phyloP scores from a whole-genome alignment of 2,888 invertebrate species.

The Drosophila suboccidentalis region DNA sequence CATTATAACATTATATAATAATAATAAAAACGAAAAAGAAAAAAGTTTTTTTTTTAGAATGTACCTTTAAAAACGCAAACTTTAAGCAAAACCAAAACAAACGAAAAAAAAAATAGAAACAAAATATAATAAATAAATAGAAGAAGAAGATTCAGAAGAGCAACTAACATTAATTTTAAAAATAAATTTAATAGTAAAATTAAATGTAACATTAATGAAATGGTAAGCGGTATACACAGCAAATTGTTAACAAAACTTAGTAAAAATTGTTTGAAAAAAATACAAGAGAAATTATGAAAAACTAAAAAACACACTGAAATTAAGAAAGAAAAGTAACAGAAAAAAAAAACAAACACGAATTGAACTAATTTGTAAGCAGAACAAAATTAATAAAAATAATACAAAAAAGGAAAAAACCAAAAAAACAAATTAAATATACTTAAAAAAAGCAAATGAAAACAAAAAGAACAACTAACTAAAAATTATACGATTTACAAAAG shows the following conservation, averaged over 20 bases:
- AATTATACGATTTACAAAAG: constrained; percentile 75
- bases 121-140: constrained; percentile 15
- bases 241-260: constrained; percentile 68
- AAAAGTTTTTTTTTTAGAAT: constrained; percentile 70
- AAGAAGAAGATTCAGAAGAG: constrained; percentile 30
- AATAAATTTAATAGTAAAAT: constrained; percentile 74
- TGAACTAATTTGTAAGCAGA: constrained; percentile 56
- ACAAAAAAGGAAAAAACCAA: constrained; percentile 37
- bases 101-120: constrained; percentile 3
- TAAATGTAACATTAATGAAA: constrained; percentile 61
- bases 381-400: constrained; percentile 20
- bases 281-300: constrained; percentile 35
- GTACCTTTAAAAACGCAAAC: constrained; percentile 68
- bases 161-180: constrained; percentile 76
- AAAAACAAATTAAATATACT: constrained; percentile 53
- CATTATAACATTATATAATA: constrained; percentile 52
- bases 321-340: constrained; percentile 24
- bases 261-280: constrained; percentile 59
- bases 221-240: constrained; percentile 60
- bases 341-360: constrained; percentile 43
- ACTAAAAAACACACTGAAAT: constrained; percentile 25
- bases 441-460: constrained; percentile 32
- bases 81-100: constrained; percentile 25
- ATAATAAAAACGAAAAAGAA: constrained; percentile 11
- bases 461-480: constrained; percentile 47